phyloP scores from a whole-genome alignment of 2,888 invertebrate species.

The Eristalis tenax region DNA sequence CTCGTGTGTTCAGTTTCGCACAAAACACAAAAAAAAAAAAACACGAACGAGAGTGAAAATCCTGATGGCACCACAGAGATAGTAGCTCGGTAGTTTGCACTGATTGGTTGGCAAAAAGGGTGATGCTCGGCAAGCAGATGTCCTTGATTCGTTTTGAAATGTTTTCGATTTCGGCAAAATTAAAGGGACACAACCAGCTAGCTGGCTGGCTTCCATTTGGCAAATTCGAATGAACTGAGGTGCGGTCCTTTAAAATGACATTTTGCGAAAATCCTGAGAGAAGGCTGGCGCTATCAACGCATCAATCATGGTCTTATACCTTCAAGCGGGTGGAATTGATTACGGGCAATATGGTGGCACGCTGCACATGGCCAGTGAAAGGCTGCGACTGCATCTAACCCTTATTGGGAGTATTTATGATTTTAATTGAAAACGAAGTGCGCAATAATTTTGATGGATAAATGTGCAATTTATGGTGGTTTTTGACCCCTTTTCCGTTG shows the following conservation, averaged over 20 bases:
- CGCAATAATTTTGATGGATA: slow-evolving; percentile 69
- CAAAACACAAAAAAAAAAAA: background rate
- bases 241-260: background rate
- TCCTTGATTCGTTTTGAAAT: slow-evolving; percentile 56
- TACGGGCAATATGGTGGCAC: slow-evolving; percentile 43
- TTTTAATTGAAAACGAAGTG: slow-evolving; percentile 70
- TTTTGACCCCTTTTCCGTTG: slow-evolving; percentile 26
- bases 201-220: background rate
- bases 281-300: background rate
- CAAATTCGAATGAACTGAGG: background rate
- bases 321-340: slow-evolving; percentile 43
- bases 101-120: slow-evolving; percentile 62
- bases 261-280: background rate
- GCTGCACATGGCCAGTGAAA: background rate
- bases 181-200: background rate
- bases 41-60: background rate
- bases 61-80: slow-evolving; percentile 67
- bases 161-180: slow-evolving; percentile 9
- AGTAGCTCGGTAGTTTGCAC: slow-evolving; percentile 25
- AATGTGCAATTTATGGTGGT: slow-evolving; percentile 52
- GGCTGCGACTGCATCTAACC: slow-evolving; percentile 25
- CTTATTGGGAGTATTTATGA: slow-evolving; percentile 63
- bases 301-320: slow-evolving; percentile 42
- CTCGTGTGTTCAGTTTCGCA: slow-evolving; percentile 2
- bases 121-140: slow-evolving; percentile 61